These are phyloP conservation scores for Luffia ferchaultella DNA, from an alignment of 2,888 invertebrate species.

Conservation along the genomic window DNA sequence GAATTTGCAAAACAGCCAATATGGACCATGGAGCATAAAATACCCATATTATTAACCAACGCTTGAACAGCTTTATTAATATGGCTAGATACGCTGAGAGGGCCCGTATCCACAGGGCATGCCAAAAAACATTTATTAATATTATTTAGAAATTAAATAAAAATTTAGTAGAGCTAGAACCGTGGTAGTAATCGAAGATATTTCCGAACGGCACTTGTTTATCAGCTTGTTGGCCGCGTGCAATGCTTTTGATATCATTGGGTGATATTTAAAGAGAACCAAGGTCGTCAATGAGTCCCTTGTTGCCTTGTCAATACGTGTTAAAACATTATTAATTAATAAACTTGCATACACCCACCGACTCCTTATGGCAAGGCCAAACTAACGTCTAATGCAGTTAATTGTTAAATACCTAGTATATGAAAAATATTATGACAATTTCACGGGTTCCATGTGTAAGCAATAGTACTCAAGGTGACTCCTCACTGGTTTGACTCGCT, in stretches of 20 bases:
- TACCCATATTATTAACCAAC: no score
- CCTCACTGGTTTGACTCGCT: not conserved
- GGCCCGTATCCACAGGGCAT: no score
- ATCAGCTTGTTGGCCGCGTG: not conserved
- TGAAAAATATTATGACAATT: not conserved
- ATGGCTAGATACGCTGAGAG: no score
- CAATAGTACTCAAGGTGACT: not conserved
- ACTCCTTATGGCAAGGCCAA: no score
- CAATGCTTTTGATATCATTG: not conserved
- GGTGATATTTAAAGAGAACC: not conserved
- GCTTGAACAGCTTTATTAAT: no score
- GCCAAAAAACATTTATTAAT: no score
- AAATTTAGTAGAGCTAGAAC: no score
- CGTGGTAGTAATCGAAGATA: not conserved
- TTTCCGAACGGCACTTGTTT: not conserved
- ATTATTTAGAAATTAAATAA: no score
- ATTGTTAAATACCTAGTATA: not conserved
- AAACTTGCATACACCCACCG: no score
- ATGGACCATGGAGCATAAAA: no score
- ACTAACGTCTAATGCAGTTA: not conserved
- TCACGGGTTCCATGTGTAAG: not conserved
- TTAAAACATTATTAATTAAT: not conserved
- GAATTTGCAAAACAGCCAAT: no score
- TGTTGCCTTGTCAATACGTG: not conserved
- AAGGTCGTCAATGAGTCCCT: not conserved